Conservation (phyloP, 2,797 vertebrate species). For the Danionella dracula region DNA sequence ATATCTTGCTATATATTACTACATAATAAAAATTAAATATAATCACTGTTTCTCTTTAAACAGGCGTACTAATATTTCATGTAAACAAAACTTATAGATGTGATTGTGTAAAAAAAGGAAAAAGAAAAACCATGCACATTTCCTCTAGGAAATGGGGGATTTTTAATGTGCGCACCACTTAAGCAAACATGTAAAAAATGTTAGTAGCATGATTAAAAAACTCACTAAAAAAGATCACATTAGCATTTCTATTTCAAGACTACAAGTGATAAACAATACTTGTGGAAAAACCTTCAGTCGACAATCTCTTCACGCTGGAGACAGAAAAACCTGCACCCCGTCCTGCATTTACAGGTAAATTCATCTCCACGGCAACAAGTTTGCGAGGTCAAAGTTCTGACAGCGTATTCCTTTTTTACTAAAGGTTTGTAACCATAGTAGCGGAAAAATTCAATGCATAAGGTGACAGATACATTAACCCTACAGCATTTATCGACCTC, state of each 20-base stretch:
- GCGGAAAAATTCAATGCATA: constrained; percentile 44
- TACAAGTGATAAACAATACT: not conserved
- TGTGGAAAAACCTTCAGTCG: constrained; percentile 40
- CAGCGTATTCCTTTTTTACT: constrained; percentile 53
- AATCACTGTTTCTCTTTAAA: too few relatives aligned
- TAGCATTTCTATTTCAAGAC: not conserved
- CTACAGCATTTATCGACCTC: constrained; percentile 51
- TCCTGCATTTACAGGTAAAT: constrained; percentile 40
- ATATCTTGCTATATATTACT: too few relatives aligned
- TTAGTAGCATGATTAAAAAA: not conserved
- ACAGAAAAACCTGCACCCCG: constrained; percentile 29
- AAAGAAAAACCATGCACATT: too few relatives aligned
- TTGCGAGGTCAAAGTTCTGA: constrained; percentile 52
- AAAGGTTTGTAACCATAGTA: constrained; percentile 51
- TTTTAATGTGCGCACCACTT: not conserved
- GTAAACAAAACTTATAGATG: too few relatives aligned
- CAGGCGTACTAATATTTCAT: too few relatives aligned
- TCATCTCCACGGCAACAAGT: constrained; percentile 48
- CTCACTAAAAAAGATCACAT: not conserved
- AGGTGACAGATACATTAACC: constrained; percentile 52
- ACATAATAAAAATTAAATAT: too few relatives aligned
- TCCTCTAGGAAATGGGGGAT: not conserved
- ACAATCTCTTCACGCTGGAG: constrained; percentile 53
- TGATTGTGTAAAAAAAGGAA: too few relatives aligned
- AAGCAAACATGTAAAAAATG: not conserved